Percentiles rank a stretch among this genome's conserved stretches.
Evolutionary conservation across 1,140 invertebrate species (phyloP).

Genomic region (Plutomurus gul): DNA sequence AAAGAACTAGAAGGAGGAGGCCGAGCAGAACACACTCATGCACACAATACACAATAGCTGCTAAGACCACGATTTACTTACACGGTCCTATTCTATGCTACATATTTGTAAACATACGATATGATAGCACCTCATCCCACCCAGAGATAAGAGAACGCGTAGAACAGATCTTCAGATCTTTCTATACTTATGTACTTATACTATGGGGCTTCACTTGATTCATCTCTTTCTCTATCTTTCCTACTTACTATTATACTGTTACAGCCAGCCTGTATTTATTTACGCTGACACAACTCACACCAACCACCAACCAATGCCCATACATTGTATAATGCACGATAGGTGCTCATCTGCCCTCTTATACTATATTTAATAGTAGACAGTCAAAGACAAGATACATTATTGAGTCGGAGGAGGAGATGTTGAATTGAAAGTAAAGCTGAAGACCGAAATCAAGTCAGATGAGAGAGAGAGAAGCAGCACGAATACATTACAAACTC

Average conservation of each 20-base stretch:
- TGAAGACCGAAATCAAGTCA: neutral
- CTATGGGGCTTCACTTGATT: neutral
- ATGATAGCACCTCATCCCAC: neutral
- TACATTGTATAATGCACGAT: neutral
- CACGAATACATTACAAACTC: neutral
- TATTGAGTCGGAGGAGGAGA: neutral
- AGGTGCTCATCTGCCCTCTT: too few species aligned
- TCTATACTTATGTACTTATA: neutral
- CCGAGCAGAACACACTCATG: too few species aligned
- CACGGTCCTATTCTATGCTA: too few species aligned
- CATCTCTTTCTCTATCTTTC: neutral
- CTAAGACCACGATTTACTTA: too few species aligned
- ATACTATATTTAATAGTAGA: too few species aligned
- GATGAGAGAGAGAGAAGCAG: neutral
- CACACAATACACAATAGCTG: too few species aligned
- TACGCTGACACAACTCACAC: neutral
- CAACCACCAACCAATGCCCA: neutral
- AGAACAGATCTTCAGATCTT: neutral
- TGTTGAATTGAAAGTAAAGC: neutral
- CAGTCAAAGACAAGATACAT: too few species aligned
- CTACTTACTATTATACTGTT: neutral
- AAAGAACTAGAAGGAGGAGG: too few species aligned
- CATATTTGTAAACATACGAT: too few species aligned
- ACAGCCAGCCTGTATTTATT: neutral
- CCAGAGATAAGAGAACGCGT: neutral